phyloP scores from a whole-genome alignment of 2,113 vertebrate species.

The Xiphophorus couchianus region DNA sequence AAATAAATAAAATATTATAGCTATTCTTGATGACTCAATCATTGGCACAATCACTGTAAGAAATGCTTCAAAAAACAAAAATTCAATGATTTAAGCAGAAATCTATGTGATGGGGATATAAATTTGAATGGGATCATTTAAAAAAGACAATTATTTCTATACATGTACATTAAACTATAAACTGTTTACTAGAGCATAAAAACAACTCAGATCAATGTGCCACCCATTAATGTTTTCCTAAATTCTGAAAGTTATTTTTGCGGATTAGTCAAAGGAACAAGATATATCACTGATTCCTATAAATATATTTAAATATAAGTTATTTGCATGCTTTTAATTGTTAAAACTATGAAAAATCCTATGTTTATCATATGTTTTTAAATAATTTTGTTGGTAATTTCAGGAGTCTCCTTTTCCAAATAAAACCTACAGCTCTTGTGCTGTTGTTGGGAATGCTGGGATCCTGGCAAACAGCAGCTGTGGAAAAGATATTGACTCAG shows the following conservation, averaged over 20 bases:
- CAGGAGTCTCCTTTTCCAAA: conserved; percentile 74
- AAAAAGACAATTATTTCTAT: too few species aligned
- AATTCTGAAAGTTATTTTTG: neutral
- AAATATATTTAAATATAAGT: neutral
- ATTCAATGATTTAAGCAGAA: too few species aligned
- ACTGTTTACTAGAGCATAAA: neutral
- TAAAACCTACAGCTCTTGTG: conserved; percentile 67
- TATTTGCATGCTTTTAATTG: neutral
- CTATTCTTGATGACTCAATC: too few species aligned
- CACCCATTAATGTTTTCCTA: neutral
- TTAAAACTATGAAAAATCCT: neutral
- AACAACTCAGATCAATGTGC: neutral
- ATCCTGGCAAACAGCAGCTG: conserved; percentile 80
- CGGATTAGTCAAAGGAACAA: neutral
- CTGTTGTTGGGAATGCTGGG: conserved; percentile 82
- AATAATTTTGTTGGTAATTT: conserved; percentile 2
- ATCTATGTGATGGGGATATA: too few species aligned
- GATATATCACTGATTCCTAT: neutral
- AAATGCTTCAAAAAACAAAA: too few species aligned
- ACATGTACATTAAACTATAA: neutral
- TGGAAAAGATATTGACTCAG: conserved; percentile 75
- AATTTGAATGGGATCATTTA: too few species aligned
- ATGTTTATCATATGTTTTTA: neutral
- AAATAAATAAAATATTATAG: too few species aligned
- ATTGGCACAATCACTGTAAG: too few species aligned